These are phyloP conservation scores for Gnatocerus cornutus DNA, from an alignment of 2,888 invertebrate genomes.

Conservation along the genomic window DNA sequence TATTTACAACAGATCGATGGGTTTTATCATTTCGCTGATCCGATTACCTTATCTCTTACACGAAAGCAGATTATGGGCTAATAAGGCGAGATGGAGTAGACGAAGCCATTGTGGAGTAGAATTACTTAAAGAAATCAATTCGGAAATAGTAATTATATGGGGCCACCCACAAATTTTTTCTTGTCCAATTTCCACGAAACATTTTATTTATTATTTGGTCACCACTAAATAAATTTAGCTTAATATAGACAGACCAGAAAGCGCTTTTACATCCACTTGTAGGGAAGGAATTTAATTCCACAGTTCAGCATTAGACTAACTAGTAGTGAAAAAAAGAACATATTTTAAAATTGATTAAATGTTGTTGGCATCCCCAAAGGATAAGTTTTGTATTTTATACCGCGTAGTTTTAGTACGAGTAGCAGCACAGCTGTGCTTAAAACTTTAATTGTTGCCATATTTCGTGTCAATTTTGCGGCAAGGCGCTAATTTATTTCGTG, in stretches of 20 bases:
- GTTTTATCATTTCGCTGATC: conserved; percentile 1
- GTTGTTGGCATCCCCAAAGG: conserved; percentile 1
- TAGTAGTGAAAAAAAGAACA: too few species aligned
- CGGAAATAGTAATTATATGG: background rate
- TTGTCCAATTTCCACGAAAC: too few species aligned
- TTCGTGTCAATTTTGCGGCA: conserved; percentile 22
- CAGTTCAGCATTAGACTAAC: too few species aligned
- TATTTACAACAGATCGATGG: conserved; percentile 32
- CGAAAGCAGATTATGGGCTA: conserved; percentile 34
- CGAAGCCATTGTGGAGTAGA: conserved; percentile 14
- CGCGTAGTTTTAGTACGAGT: conserved; percentile 19
- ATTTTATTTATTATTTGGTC: too few species aligned
- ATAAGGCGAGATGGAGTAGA: conserved; percentile 15
- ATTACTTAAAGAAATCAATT: conserved; percentile 5
- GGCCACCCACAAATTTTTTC: too few species aligned
- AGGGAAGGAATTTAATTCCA: too few species aligned
- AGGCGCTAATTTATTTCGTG: conserved; percentile 13
- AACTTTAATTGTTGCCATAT: conserved; percentile 37
- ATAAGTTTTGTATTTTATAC: conserved; percentile 14
- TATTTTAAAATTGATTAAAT: conserved; percentile 13
- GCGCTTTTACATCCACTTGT: too few species aligned
- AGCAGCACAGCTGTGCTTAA: conserved; percentile 14
- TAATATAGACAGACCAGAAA: too few species aligned
- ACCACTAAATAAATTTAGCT: too few species aligned
- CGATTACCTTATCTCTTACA: conserved; percentile 22